Percentiles rank a stretch among this genome's conserved stretches.
phyloP scores from a whole-genome alignment of 2,113 vertebrate species.

The Nannobrachium achirus region DNA sequence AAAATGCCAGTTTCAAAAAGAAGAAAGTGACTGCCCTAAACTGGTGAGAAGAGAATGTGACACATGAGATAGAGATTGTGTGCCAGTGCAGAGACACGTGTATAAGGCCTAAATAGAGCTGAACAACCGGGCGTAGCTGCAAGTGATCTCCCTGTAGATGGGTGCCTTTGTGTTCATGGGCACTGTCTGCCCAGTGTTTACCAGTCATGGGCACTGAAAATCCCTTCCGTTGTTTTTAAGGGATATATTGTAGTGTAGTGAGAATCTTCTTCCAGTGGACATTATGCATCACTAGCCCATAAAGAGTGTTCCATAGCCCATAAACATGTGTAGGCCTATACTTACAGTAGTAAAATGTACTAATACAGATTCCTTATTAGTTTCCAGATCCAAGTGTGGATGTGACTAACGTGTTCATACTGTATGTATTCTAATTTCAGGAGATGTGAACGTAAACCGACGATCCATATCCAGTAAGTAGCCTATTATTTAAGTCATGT shows the following conservation, averaged over 20 bases:
- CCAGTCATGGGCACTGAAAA: conserved; percentile 14
- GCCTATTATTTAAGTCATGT: neutral
- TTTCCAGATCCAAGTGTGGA: neutral
- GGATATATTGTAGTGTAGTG: neutral
- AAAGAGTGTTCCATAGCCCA: no score
- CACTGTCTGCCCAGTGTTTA: conserved; percentile 22
- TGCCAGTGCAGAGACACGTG: conserved; percentile 6
- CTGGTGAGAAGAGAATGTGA: conserved; percentile 10
- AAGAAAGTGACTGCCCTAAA: neutral
- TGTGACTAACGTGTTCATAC: conserved; percentile 14
- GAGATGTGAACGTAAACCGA: conserved; percentile 68
- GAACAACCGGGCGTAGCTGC: conserved; percentile 35
- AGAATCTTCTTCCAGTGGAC: conserved; percentile 39
- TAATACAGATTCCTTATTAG: conserved; percentile 5
- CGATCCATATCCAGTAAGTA: conserved; percentile 71
- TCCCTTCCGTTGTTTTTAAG: conserved; percentile 25
- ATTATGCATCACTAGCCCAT: conserved; percentile 6
- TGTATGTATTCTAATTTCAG: conserved; percentile 56
- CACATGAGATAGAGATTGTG: conserved; percentile 33
- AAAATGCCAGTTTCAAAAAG: no score
- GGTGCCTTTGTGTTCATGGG: conserved; percentile 45
- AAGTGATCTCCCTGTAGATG: conserved; percentile 44
- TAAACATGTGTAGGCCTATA: neutral
- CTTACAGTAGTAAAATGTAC: conserved; percentile 18
- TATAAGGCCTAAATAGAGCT: conserved; percentile 10